phyloP scores from a whole-genome alignment of 1,140 invertebrate species.

The Anthonomus grandis region DNA sequence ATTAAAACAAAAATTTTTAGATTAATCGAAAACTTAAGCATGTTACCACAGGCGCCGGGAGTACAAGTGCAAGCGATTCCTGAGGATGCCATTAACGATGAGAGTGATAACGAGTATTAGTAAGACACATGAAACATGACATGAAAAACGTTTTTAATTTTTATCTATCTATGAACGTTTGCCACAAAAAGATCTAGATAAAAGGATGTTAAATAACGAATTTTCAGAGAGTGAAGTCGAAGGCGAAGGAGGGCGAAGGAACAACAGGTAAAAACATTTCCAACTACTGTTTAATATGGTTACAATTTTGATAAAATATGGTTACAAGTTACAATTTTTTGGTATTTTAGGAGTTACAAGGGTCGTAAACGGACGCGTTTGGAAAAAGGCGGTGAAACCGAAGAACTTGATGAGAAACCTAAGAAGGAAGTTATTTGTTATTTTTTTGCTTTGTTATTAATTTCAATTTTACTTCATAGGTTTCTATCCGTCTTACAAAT shows the following conservation, averaged over 20 bases:
- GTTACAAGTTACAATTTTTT: not conserved
- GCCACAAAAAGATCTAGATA: conserved; percentile 86
- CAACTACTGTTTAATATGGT: not conserved
- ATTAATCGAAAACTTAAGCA: conserved; percentile 95
- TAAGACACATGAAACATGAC: conserved; percentile 1
- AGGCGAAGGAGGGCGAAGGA: conserved; percentile 76
- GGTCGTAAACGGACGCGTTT: conserved; percentile 74
- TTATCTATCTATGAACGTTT: conserved; percentile 54
- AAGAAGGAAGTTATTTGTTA: conserved; percentile 62
- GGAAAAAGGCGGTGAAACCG: conserved; percentile 61
- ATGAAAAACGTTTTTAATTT: not conserved
- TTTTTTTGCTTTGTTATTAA: too few relatives aligned
- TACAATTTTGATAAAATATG: too few relatives aligned
- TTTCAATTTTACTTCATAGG: too few relatives aligned
- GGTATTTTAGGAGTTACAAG: conserved; percentile 61
- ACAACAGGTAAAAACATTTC: conserved; percentile 55
- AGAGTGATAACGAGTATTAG: conserved; percentile 87
- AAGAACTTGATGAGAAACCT: conserved; percentile 46
- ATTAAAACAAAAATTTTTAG: conserved; percentile 42
- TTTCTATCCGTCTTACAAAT: too few relatives aligned
- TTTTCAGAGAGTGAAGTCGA: conserved; percentile 97
- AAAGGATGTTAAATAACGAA: conserved; percentile 94
- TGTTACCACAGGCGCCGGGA: conserved; percentile 96
- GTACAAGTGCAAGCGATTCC: conserved; percentile 96
- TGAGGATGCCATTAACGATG: conserved; percentile 64